Evolutionary conservation across 2,797 vertebrate genomes (phyloP), one percentile per base, ranked within the genome.

Genomic region (Typhlichthys subterraneus): DNA sequence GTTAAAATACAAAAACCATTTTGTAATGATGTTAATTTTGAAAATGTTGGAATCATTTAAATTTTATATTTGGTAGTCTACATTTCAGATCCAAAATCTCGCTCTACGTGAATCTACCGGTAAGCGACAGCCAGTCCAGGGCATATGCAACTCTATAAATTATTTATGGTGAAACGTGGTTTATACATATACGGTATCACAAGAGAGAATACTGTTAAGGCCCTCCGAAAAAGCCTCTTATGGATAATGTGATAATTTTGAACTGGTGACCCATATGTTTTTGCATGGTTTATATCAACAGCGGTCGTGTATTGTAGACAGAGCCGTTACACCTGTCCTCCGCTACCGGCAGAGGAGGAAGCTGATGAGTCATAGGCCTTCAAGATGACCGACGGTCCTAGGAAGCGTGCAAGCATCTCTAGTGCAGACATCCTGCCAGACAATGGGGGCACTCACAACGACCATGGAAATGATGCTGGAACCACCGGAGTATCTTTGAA

Each of bases 401-500:
- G 88, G 61, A 85, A 86, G 47, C 80, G 90, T 46, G 84, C 75
- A 59, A 57, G 53, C 75, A 23, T 62, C 38, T 14, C 65, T 33
- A 69, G 31, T 42, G 14, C 85, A 23, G 23, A 23, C 23, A 23
- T 3, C 0, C 78, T 80, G 10, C 69, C 85, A 38, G 80, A 62
- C 19, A 45, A 63, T 7, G 71, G 80, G 19, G 31, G 75, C 0
- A 61, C 65, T 12, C 38, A 9, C 15, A 12, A 75, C 2, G 76
- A 68, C 45, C 61, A 76, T 0, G 84, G 66, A 12, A 14, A 51
- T 23, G 73, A 80, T n/a, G 52, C 4, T 17, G 59, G 2, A 55
- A 70, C 42, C 31, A 82, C 86, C 4, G 89, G 83, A 2, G 94
- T 95, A 19, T 86, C 89, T 33, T 87, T 95, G 70, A 94, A 94